A percentile compares a stretch with the other conserved stretches of the same genome.
phyloP scores from a whole-genome alignment of 2,888 invertebrate genomes.

The Rotaria macrura region DNA sequence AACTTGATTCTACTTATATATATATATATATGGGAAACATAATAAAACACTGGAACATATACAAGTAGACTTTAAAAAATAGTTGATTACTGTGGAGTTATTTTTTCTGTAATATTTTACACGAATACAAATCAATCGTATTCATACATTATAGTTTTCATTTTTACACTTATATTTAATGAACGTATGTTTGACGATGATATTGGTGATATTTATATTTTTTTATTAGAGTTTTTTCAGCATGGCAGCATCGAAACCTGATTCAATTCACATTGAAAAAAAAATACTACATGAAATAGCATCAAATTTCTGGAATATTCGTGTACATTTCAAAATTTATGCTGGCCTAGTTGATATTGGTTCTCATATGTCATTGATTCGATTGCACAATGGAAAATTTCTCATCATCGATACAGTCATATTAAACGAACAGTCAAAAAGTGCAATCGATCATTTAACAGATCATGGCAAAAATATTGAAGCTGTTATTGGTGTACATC shows the following conservation, averaged over 20 bases:
- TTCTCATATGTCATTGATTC: slow-evolving; percentile 12
- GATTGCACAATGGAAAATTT: not conserved
- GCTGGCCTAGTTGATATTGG: not conserved
- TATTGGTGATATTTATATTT: too few species aligned
- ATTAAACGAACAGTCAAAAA: not conserved
- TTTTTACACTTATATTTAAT: too few species aligned
- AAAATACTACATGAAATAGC: not conserved
- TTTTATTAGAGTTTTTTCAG: too few species aligned
- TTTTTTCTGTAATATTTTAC: too few species aligned
- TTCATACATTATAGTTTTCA: too few species aligned
- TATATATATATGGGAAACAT: too few species aligned
- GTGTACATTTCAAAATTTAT: not conserved
- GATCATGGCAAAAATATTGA: not conserved
- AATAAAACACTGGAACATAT: too few species aligned
- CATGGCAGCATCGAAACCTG: not conserved
- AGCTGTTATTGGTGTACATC: slow-evolving; percentile 8
- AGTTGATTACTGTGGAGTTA: too few species aligned
- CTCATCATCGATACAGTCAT: not conserved
- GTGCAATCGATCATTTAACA: not conserved
- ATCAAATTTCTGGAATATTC: not conserved
- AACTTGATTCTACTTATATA: too few species aligned
- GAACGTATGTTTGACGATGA: too few species aligned
- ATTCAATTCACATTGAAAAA: not conserved
- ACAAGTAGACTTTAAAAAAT: too few species aligned
- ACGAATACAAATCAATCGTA: too few species aligned